Conservation (phyloP, 2,888 invertebrate species). For the Hypolimnas misippus region DNA sequence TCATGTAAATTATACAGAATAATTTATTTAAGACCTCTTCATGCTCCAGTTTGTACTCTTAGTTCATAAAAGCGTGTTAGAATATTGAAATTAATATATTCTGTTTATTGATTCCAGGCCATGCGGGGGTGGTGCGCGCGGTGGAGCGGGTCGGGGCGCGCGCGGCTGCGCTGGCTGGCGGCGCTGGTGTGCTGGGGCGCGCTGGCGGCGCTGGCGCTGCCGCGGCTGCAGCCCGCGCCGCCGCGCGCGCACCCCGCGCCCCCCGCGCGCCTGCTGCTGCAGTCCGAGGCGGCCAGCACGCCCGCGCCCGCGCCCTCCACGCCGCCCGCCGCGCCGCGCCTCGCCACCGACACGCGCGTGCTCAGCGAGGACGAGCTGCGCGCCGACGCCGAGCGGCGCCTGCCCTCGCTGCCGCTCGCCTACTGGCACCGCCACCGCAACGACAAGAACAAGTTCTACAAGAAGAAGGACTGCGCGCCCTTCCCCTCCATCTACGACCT, state of each 20-base stretch:
- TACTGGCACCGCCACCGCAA: slow-evolving; percentile 94
- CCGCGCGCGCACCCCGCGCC: slow-evolving; percentile 47
- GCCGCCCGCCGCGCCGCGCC: slow-evolving; percentile 52
- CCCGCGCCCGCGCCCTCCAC: slow-evolving; percentile 45
- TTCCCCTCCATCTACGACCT: slow-evolving; percentile 95
- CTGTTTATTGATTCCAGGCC: slow-evolving; percentile 60
- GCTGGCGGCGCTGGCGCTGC: slow-evolving; percentile 66
- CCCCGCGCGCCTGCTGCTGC: slow-evolving; percentile 48
- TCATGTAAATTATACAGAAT: neutral
- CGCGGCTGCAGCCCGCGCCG: slow-evolving; percentile 58
- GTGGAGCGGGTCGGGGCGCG: slow-evolving; percentile 58
- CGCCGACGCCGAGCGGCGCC: slow-evolving; percentile 89
- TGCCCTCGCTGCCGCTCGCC: slow-evolving; percentile 93
- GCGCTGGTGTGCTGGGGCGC: slow-evolving; percentile 73
- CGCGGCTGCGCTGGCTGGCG: slow-evolving; percentile 69
- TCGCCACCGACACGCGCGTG: slow-evolving; percentile 61
- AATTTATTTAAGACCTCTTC: neutral
- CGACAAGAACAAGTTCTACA: slow-evolving; percentile 87
- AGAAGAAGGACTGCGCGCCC: slow-evolving; percentile 90
- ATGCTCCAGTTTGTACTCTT: neutral
- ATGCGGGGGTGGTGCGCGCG: slow-evolving; percentile 70
- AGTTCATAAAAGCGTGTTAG: neutral
- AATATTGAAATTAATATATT: neutral
- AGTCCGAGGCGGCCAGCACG: slow-evolving; percentile 47
- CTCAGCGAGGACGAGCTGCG: slow-evolving; percentile 89